Evolutionary conservation across 2,113 vertebrate species (phyloP).

Genomic region (Perccottus glenii): DNA sequence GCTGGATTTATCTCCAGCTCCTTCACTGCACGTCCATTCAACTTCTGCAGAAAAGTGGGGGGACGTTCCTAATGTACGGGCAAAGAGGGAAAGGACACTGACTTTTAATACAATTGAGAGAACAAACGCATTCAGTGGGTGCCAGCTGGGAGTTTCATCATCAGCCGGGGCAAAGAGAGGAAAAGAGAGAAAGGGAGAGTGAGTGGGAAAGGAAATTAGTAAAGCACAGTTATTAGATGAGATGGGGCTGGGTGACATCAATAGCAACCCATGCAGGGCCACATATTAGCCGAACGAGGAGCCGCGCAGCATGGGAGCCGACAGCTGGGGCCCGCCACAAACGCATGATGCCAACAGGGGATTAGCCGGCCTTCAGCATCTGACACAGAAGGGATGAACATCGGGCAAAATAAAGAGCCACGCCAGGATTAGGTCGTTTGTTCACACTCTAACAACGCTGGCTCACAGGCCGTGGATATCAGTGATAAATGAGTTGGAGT

Average conservation of each 20-base stretch:
- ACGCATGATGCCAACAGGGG: slow-evolving; percentile 61
- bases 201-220: slow-evolving; percentile 36
- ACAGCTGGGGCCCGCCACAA: slow-evolving; percentile 58
- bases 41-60: slow-evolving; percentile 35
- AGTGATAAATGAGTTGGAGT: slow-evolving; percentile 51
- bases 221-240: slow-evolving; percentile 55
- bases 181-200: slow-evolving; percentile 18
- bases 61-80: slow-evolving; percentile 41
- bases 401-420: slow-evolving; percentile 73
- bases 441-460: slow-evolving; percentile 70
- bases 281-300: slow-evolving; percentile 68
- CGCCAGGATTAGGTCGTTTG: slow-evolving; percentile 66
- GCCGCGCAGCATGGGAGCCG: slow-evolving; percentile 59
- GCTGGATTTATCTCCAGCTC: slow-evolving; percentile 55
- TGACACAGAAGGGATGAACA: slow-evolving; percentile 72
- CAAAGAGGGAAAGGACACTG: slow-evolving; percentile 37
- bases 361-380: slow-evolving; percentile 68
- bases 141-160: slow-evolving; percentile 61
- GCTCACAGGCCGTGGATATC: slow-evolving; percentile 68
- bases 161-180: slow-evolving; percentile 28
- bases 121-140: slow-evolving; percentile 56
- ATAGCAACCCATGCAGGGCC: slow-evolving; percentile 69
- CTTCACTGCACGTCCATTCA: slow-evolving; percentile 48
- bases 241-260: slow-evolving; percentile 59
- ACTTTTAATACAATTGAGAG: slow-evolving; percentile 50